Conservation (phyloP, 2,888 invertebrate species). For the Philereme vetulata region DNA sequence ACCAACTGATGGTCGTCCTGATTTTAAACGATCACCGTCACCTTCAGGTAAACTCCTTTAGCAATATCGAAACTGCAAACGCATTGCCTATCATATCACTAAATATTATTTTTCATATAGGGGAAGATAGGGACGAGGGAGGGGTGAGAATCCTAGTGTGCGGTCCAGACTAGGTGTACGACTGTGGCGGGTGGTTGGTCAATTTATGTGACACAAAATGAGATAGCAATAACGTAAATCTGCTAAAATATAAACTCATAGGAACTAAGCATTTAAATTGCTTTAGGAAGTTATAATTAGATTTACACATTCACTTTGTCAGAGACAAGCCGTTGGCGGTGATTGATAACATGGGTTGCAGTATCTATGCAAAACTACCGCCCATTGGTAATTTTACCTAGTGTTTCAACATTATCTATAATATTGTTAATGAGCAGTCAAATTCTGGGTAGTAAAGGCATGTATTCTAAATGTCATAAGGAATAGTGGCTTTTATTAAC, state of each 20-base stretch:
- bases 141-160: too few species aligned
- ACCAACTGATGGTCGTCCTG: too few species aligned
- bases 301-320: conserved; percentile 31
- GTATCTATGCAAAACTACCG: conserved; percentile 15
- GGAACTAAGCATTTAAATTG: conserved; percentile 14
- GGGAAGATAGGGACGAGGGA: too few species aligned
- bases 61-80: too few species aligned
- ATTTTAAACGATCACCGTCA: too few species aligned
- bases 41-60: too few species aligned
- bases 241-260: conserved; percentile 1
- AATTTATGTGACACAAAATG: neutral
- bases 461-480: too few species aligned
- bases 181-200: neutral
- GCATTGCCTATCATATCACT: too few species aligned
- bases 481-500: too few species aligned
- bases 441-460: too few species aligned
- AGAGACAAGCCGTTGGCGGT: conserved; percentile 37
- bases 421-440: neutral
- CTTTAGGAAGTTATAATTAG: conserved; percentile 36
- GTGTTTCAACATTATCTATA: conserved; percentile 7
- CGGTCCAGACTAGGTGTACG: neutral
- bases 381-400: conserved; percentile 9
- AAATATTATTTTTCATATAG: too few species aligned
- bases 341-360: conserved; percentile 36
- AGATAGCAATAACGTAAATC: neutral